Evolutionary conservation across 2,888 invertebrate species (phyloP), one percentile per base, ranked within the genome.

Genomic region (Dasysyrphus tricinctus): DNA sequence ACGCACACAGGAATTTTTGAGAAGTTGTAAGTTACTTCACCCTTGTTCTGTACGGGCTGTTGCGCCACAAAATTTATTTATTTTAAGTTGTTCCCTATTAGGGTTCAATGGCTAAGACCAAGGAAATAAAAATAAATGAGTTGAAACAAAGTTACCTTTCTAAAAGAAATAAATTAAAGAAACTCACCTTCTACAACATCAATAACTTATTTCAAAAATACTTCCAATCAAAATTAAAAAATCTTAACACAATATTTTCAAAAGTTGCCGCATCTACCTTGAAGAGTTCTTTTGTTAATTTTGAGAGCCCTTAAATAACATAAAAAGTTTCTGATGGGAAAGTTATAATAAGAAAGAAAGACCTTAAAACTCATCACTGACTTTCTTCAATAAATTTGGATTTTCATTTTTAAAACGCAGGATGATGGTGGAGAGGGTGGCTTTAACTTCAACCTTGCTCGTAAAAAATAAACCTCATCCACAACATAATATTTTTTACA

Each of bases 341-440:
- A 61, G 14, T 61, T 61, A 42, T 44, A 29, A 24, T 24, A n/a
- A 44, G 24, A 19, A 9, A 29, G 16, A 29, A 61, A 37, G 42
- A 61, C 42, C 42, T 61, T 61, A 39, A 42, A 44, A 42, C 61
- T 61, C 61, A 42, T 57, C 61, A 24, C 59, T 8, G 57, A 37
- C 11, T 61, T 61, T 42, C 61, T 39, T n/a, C 24, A 29, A 59
- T 59, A 39, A 59, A 59, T 59, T 59, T 59, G 56, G n/a, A 11
- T 59, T 5, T 61, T 24, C 42, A 37, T 57, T 34, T n/a, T 32
- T 6, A 11, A 4, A 12, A 42, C 4, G 14, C 19, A 7, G 59
- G 14, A 7, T 32, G 7, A 4, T 7, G 3, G 6, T 4, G 7
- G 19, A 8, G 1, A 9, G 11, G 57, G 32, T 4, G 49, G 12